A percentile compares a stretch with the other conserved stretches of the same genome.
Evolutionary conservation across 2,113 vertebrate species (phyloP).

Genomic region (Chaenocephalus aceratus): DNA sequence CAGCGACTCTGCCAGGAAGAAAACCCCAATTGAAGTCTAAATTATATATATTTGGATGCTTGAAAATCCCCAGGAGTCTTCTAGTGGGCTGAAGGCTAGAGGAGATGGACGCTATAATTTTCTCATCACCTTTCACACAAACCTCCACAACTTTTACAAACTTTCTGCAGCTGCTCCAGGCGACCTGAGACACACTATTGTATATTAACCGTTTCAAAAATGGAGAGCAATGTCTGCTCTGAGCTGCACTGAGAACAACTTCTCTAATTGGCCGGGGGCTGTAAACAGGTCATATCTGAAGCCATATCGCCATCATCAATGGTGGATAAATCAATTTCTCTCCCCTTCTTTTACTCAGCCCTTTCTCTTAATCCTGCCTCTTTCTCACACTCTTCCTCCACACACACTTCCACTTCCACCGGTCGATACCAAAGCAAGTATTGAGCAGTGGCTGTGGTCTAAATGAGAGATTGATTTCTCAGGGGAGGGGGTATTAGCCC

Average conservation of each 20-base stretch:
- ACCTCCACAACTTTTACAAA: conserved; percentile 27
- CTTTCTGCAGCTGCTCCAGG: conserved; percentile 7
- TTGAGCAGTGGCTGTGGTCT: conserved; percentile 68
- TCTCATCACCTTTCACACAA: conserved; percentile 24
- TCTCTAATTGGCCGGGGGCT: conserved; percentile 51
- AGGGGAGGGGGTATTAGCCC: conserved; percentile 39
- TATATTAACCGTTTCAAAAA: not conserved
- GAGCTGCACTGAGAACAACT: conserved; percentile 47
- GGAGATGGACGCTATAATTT: conserved; percentile 20
- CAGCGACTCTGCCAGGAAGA: conserved; percentile 16
- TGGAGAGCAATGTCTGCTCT: not conserved
- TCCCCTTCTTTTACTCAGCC: conserved; percentile 5
- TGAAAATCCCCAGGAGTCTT: conserved; percentile 5
- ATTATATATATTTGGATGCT: not conserved
- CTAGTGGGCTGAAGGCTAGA: conserved; percentile 51
- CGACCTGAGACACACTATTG: not conserved
- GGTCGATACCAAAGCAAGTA: conserved; percentile 66
- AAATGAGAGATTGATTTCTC: conserved; percentile 80
- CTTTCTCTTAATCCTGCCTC: conserved; percentile 31
- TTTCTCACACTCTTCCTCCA: conserved; percentile 32
- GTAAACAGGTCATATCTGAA: conserved; percentile 56
- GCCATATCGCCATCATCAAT: conserved; percentile 55
- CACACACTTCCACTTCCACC: conserved; percentile 14
- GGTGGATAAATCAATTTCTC: conserved; percentile 53
- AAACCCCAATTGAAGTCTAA: conserved; percentile 9